A percentile compares a stretch with the other conserved stretches of the same genome.
Evolutionary conservation across 2,797 vertebrate genomes (phyloP).

Genomic region (Pampus argenteus): DNA sequence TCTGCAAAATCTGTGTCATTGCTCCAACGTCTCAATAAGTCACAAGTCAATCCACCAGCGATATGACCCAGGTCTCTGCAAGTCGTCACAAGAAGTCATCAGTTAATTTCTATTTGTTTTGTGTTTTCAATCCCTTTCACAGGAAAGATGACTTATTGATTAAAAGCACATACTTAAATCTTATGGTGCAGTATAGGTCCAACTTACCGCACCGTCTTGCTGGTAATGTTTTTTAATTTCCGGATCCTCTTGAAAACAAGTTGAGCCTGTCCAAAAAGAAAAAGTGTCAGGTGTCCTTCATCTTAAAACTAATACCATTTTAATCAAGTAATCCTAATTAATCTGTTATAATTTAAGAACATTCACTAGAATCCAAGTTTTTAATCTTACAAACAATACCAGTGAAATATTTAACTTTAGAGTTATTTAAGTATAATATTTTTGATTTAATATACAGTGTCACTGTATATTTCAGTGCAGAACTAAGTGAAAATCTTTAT

Average conservation of each 20-base stretch:
- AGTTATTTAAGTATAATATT: conserved; percentile 10
- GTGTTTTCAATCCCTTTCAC: background rate
- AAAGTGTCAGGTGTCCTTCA: background rate
- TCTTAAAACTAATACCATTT: background rate
- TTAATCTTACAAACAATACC: background rate
- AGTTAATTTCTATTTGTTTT: conserved; percentile 4
- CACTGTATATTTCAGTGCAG: conserved; percentile 7
- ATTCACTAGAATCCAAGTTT: background rate
- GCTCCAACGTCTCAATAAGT: conserved; percentile 84
- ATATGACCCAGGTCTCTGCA: conserved; percentile 87
- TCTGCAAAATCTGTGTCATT: conserved; percentile 84
- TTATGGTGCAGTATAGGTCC: conserved; percentile 14
- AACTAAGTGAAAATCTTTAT: conserved; percentile 41
- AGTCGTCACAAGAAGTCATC: conserved; percentile 21
- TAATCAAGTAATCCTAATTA: background rate
- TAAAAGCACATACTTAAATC: conserved; percentile 2
- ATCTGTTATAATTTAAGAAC: background rate
- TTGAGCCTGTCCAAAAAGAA: conserved; percentile 79
- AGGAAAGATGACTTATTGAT: background rate
- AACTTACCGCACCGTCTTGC: conserved; percentile 76
- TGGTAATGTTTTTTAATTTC: conserved; percentile 75
- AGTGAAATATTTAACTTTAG: conserved; percentile 3
- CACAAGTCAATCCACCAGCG: conserved; percentile 87
- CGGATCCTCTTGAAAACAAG: conserved; percentile 81
- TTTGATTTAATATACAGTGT: conserved; percentile 15